Evolutionary conservation across 2,113 vertebrate genomes (phyloP).

Genomic region (Larimichthys polyactis): DNA sequence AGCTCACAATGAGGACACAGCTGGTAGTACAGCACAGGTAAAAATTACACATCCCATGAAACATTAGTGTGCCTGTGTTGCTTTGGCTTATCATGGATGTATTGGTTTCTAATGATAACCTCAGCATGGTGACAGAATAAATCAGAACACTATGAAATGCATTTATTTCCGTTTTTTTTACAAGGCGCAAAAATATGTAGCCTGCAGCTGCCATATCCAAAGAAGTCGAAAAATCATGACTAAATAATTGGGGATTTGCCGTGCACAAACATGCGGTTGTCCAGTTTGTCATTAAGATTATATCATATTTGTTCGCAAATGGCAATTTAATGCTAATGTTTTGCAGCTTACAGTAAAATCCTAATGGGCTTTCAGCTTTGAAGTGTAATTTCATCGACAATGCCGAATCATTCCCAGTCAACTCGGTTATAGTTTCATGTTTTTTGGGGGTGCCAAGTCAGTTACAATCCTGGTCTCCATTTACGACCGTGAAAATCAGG

Average conservation of each 20-base stretch:
- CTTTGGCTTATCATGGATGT: constrained; percentile 29
- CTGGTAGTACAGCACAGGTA: constrained; percentile 44
- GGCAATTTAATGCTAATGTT: constrained; percentile 70
- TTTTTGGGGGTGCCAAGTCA: constrained; percentile 58
- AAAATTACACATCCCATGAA: constrained; percentile 39
- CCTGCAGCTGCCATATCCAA: constrained; percentile 34
- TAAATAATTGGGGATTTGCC: constrained; percentile 54
- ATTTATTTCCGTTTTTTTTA: constrained; percentile 26
- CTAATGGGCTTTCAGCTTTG: constrained; percentile 57
- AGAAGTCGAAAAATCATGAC: constrained; percentile 54
- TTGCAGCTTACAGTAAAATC: constrained; percentile 62
- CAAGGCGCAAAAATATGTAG: constrained; percentile 15
- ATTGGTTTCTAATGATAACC: constrained; percentile 55
- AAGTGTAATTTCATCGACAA: constrained; percentile 65
- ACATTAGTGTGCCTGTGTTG: constrained; percentile 19
- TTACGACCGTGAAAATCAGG: constrained; percentile 58
- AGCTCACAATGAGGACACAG: constrained; percentile 36
- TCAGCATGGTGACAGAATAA: constrained; percentile 45
- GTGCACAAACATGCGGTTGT: constrained; percentile 55
- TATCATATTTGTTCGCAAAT: constrained; percentile 70
- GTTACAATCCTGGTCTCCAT: constrained; percentile 38
- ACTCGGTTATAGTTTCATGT: constrained; percentile 45
- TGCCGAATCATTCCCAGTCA: constrained; percentile 52
- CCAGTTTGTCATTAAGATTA: constrained; percentile 66
- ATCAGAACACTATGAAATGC: constrained; percentile 47